Conservation (phyloP, 2,888 invertebrate genomes). For the Hydraecia micacea region DNA sequence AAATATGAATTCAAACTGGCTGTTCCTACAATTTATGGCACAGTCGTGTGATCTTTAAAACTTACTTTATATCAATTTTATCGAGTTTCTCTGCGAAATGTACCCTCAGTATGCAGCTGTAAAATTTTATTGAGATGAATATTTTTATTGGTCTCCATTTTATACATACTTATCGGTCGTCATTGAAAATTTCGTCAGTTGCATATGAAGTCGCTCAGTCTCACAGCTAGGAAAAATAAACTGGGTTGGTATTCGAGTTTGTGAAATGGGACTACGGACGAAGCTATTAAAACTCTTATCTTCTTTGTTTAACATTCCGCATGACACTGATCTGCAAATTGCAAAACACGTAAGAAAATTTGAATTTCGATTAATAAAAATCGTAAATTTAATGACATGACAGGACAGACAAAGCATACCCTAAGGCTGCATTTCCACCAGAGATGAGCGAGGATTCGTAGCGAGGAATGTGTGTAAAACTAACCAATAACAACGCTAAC, state of each 20-base stretch:
- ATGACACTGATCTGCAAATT: too few species aligned
- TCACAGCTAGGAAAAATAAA: neutral
- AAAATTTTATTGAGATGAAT: conserved; percentile 48
- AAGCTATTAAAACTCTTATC: neutral
- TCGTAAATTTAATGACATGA: too few species aligned
- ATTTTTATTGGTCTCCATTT: conserved; percentile 46
- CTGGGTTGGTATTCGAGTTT: neutral
- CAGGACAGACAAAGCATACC: too few species aligned
- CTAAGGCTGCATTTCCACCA: too few species aligned
- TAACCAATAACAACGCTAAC: too few species aligned
- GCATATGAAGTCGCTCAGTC: neutral
- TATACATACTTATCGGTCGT: conserved; percentile 20
- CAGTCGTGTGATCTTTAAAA: conserved; percentile 41
- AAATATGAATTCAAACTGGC: conserved; percentile 6
- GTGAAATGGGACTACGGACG: neutral
- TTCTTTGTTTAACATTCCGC: too few species aligned
- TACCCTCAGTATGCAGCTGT: conserved; percentile 40
- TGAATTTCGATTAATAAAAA: too few species aligned
- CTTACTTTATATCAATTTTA: conserved; percentile 65
- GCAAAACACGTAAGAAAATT: neutral
- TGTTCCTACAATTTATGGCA: conserved; percentile 27
- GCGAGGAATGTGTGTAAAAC: too few species aligned
- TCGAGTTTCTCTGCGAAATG: conserved; percentile 43
- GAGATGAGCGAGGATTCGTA: too few species aligned
- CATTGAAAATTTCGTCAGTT: conserved; percentile 25